Conservation (phyloP, 2,113 vertebrate species). For the Tenrec ecaudatus region DNA sequence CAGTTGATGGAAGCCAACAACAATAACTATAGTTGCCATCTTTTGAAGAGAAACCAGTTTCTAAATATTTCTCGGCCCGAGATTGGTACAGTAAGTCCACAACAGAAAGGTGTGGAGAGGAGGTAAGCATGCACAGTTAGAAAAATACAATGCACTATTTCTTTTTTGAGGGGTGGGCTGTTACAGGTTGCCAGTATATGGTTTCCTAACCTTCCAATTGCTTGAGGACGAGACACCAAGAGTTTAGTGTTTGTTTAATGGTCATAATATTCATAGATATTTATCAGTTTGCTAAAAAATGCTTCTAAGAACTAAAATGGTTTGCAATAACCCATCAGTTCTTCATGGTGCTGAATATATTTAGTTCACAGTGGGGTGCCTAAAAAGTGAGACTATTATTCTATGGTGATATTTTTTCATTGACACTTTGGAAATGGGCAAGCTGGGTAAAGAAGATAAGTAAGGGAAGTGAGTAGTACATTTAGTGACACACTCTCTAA, state of each 20-base stretch:
- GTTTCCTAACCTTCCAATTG: neutral
- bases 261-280: neutral
- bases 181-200: neutral
- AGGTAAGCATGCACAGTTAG: neutral
- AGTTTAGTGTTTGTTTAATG: constrained; percentile 18
- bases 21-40: neutral
- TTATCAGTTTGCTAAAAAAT: constrained; percentile 17
- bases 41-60: constrained; percentile 20
- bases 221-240: neutral
- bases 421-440: neutral
- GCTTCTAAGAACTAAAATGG: constrained; percentile 45
- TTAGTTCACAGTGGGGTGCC: neutral
- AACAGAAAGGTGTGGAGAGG: neutral
- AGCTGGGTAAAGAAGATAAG: constrained; percentile 38
- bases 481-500: constrained; percentile 20
- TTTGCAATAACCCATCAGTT: neutral
- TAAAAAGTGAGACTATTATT: constrained; percentile 46
- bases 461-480: constrained; percentile 41
- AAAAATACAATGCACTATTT: neutral
- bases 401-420: neutral
- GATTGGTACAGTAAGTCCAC: neutral
- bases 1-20: neutral
- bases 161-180: neutral
- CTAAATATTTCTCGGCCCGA: constrained; percentile 27
- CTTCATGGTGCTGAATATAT: constrained; percentile 33